phyloP scores from a whole-genome alignment of 2,888 invertebrate genomes.

The Drosophila tanythrix region DNA sequence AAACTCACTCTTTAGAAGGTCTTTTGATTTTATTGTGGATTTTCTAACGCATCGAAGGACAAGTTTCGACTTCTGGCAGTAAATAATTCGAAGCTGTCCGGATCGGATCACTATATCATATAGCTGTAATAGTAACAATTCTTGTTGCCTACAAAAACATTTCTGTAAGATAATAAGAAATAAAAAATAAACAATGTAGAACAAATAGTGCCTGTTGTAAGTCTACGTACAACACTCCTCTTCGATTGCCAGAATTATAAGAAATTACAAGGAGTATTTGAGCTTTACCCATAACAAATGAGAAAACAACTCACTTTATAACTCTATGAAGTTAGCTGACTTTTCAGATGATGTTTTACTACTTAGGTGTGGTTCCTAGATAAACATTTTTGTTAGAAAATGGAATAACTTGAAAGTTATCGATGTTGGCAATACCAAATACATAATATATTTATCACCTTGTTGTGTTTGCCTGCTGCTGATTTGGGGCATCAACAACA shows the following conservation, averaged over 20 bases:
- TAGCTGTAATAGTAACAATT: neutral
- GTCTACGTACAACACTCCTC: neutral
- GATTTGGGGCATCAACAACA: constrained; percentile 48
- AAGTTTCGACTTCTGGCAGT: too few relatives aligned
- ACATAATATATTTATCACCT: constrained; percentile 72
- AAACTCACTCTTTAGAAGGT: neutral
- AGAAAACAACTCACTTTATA: neutral
- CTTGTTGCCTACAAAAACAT: neutral
- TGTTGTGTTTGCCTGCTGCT: constrained; percentile 46
- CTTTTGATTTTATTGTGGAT: neutral
- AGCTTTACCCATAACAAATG: neutral
- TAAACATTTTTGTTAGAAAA: neutral
- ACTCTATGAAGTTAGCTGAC: neutral
- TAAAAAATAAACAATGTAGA: too few relatives aligned
- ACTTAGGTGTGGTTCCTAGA: neutral
- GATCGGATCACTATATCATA: neutral
- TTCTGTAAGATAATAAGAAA: too few relatives aligned
- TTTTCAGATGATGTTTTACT: constrained; percentile 21
- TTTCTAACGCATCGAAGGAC: too few relatives aligned
- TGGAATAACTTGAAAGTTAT: constrained; percentile 24
- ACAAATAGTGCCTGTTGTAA: neutral
- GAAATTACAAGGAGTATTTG: neutral
- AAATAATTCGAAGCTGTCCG: neutral
- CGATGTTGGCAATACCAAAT: constrained; percentile 48
- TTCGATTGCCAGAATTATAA: neutral